These are phyloP conservation scores for Hylaeus volcanicus DNA, from an alignment of 1,140 invertebrate genomes.

Conservation along the genomic window DNA sequence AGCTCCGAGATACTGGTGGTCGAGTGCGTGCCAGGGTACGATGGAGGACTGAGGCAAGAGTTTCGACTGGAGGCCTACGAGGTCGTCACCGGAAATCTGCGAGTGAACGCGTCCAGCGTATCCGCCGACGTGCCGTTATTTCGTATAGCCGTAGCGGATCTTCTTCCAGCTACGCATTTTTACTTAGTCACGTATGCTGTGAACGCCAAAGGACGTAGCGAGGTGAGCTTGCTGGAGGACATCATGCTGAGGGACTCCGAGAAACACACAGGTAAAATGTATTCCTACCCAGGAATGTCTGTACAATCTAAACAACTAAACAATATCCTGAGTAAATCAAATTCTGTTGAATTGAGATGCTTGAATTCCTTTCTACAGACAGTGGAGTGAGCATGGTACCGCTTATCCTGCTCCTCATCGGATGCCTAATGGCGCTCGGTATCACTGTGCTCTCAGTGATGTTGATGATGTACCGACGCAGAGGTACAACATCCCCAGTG, in stretches of 20 bases:
- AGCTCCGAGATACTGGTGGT: constrained; percentile 87
- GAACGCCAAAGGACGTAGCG: constrained; percentile 93
- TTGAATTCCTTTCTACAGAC: constrained; percentile 79
- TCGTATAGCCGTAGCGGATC: constrained; percentile 84
- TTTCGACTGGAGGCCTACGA: constrained; percentile 91
- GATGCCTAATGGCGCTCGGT: constrained; percentile 83
- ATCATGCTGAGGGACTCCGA: constrained; percentile 93
- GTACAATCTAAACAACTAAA: too few species aligned
- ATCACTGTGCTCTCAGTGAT: constrained; percentile 84
- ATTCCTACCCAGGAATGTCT: too few species aligned
- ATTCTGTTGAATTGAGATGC: background rate
- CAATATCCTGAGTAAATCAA: too few species aligned
- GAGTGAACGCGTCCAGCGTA: constrained; percentile 84
- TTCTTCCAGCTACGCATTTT: constrained; percentile 82
- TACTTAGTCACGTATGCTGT: constrained; percentile 89
- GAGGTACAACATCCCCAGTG: constrained; percentile 78
- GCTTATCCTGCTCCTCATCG: constrained; percentile 83
- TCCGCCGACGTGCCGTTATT: constrained; percentile 84
- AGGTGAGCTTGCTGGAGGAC: constrained; percentile 89
- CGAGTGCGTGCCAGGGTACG: constrained; percentile 89
- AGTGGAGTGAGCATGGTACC: constrained; percentile 83
- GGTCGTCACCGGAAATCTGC: constrained; percentile 85
- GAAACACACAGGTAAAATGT: constrained; percentile 87
- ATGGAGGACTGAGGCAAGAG: constrained; percentile 91
- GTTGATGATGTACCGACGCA: constrained; percentile 79